phyloP scores from a whole-genome alignment of 2,888 invertebrate species.

The Cataglyphis livida region DNA sequence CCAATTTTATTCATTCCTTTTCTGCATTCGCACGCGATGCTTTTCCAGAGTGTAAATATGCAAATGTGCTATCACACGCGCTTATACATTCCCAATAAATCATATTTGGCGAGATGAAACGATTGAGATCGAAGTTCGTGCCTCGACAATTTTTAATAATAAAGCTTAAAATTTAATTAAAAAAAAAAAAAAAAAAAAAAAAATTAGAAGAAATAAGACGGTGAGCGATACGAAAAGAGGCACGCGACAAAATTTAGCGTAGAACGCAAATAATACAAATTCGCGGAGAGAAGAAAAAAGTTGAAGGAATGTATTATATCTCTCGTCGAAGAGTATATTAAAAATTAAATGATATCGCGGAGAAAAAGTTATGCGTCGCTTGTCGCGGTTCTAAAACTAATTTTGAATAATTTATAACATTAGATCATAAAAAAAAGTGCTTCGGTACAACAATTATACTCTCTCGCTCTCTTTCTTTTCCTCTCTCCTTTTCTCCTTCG shows the following conservation, averaged over 20 bases:
- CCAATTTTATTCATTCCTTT: neutral
- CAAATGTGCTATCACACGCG: neutral
- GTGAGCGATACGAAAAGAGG: slow-evolving; percentile 38
- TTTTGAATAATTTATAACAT: neutral
- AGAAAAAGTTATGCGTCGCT: neutral
- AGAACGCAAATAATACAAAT: slow-evolving; percentile 22
- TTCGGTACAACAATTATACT: slow-evolving; percentile 33
- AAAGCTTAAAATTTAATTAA: slow-evolving; percentile 36
- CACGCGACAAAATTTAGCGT: slow-evolving; percentile 23
- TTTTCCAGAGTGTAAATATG: neutral
- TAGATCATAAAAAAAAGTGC: slow-evolving; percentile 6
- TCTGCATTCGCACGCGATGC: neutral
- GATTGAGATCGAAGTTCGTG: slow-evolving; percentile 49
- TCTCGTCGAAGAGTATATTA: slow-evolving; percentile 12
- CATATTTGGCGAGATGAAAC: slow-evolving; percentile 25
- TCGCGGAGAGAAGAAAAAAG: neutral
- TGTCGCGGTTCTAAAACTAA: neutral
- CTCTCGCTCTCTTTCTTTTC: slow-evolving; percentile 17
- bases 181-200: neutral
- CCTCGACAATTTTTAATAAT: slow-evolving; percentile 29
- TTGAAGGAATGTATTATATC: slow-evolving; percentile 22
- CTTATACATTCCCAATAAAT: slow-evolving; percentile 18
- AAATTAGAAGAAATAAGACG: slow-evolving; percentile 3
- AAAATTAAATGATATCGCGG: neutral
- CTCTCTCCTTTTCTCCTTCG: slow-evolving; percentile 15